Evolutionary conservation across 2,113 vertebrate species (phyloP).

Genomic region (Sinocyclocheilus grahami): DNA sequence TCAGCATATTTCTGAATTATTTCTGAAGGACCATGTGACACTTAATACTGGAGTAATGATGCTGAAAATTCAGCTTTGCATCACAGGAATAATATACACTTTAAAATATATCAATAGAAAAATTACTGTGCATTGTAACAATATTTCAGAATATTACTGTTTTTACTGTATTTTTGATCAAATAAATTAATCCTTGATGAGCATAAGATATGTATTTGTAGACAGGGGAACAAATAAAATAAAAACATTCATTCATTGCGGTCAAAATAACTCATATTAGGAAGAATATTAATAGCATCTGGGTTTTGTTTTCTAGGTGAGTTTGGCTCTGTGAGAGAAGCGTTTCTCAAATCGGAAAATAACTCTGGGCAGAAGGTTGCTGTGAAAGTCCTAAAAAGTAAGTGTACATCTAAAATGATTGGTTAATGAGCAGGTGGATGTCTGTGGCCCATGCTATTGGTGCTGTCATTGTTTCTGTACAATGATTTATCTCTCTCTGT

Average conservation of each 20-base stretch:
- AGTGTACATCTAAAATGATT: slow-evolving; percentile 57
- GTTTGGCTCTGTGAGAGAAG: slow-evolving; percentile 95
- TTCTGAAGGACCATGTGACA: too few relatives aligned
- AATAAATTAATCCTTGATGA: too few relatives aligned
- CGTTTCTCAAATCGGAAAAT: slow-evolving; percentile 87
- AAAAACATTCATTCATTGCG: not conserved
- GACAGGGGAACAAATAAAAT: too few relatives aligned
- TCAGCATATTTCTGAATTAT: too few relatives aligned
- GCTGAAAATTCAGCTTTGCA: not conserved
- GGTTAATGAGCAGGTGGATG: not conserved
- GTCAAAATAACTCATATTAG: not conserved
- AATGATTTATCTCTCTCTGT: not conserved
- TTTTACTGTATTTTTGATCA: too few relatives aligned
- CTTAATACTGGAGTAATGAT: not conserved
- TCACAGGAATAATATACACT: too few relatives aligned
- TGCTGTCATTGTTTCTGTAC: not conserved
- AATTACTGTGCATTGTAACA: too few relatives aligned
- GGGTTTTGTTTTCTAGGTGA: slow-evolving; percentile 80
- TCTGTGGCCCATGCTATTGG: not conserved
- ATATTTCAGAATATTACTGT: too few relatives aligned
- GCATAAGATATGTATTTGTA: too few relatives aligned
- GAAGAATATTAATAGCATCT: not conserved
- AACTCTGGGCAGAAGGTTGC: slow-evolving; percentile 90
- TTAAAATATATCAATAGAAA: not conserved
- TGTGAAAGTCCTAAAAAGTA: slow-evolving; percentile 96